These are phyloP conservation scores for Hypomecis atomaria DNA, from an alignment of 2,888 invertebrate genomes.

Conservation along the genomic window DNA sequence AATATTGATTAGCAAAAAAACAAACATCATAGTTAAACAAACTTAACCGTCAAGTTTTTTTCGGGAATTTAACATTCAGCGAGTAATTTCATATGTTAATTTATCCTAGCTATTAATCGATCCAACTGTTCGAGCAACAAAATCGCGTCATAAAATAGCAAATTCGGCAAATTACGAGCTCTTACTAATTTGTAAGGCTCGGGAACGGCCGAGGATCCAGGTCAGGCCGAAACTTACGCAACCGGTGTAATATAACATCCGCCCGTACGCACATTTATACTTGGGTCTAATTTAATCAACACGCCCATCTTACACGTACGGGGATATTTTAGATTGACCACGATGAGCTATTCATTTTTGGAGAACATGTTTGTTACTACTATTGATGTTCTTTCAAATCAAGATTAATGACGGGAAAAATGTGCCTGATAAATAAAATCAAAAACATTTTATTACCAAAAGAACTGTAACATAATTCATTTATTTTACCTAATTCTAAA, in stretches of 20 bases:
- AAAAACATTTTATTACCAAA: too few species aligned
- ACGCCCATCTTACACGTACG: slow-evolving; percentile 46
- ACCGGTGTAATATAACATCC: slow-evolving; percentile 32
- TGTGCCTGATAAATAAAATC: too few species aligned
- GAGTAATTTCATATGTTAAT: not conserved
- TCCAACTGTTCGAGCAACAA: not conserved
- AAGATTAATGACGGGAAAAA: too few species aligned
- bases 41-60: too few species aligned
- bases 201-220: slow-evolving; percentile 14
- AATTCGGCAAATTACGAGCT: slow-evolving; percentile 10
- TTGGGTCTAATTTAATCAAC: slow-evolving; percentile 53
- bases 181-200: slow-evolving; percentile 18
- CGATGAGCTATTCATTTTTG: slow-evolving; percentile 17
- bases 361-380: not conserved
- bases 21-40: not conserved
- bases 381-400: too few species aligned
- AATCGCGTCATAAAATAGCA: slow-evolving; percentile 5
- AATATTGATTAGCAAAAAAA: not conserved
- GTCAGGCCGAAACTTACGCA: slow-evolving; percentile 26
- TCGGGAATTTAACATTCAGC: too few species aligned
- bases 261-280: slow-evolving; percentile 34
- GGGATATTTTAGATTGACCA: slow-evolving; percentile 15
- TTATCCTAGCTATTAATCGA: not conserved
- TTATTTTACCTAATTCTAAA: too few species aligned
- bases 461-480: too few species aligned